Evolutionary conservation across 2,797 vertebrate species (phyloP).

Genomic region (Rachycentron canadum): DNA sequence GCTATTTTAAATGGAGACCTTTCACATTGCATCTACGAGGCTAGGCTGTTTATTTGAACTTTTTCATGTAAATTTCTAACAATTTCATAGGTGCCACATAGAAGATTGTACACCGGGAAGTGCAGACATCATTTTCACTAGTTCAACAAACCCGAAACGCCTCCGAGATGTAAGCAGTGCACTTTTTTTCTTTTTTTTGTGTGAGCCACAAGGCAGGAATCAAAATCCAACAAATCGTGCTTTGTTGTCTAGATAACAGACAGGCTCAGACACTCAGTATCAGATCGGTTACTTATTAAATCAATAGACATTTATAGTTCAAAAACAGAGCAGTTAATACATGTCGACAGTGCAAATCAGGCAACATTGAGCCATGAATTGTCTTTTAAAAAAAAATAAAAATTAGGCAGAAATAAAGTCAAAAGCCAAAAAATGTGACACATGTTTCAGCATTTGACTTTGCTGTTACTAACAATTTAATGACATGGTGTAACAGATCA

Average conservation of each 20-base stretch:
- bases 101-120: not conserved
- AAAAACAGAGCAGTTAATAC: not conserved
- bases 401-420: not conserved
- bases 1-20: not conserved
- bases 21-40: not conserved
- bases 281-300: slow-evolving; percentile 8
- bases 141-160: not conserved
- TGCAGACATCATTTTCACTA: not conserved
- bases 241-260: not conserved
- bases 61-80: not conserved
- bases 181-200: not conserved
- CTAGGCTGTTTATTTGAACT: not conserved
- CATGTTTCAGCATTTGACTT: not conserved
- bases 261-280: not conserved
- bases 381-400: not conserved
- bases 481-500: not conserved
- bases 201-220: not conserved
- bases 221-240: not conserved
- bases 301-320: slow-evolving; percentile 8
- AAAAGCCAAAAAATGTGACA: slow-evolving; percentile 1
- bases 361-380: not conserved
- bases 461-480: slow-evolving; percentile 1
- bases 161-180: not conserved
- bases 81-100: not conserved
- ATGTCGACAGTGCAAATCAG: not conserved